Evolutionary conservation across 64 coral and sea anemone species (phyloP), one percentile per base, ranked within the genome.

Genomic region (Montipora capricornis): DNA sequence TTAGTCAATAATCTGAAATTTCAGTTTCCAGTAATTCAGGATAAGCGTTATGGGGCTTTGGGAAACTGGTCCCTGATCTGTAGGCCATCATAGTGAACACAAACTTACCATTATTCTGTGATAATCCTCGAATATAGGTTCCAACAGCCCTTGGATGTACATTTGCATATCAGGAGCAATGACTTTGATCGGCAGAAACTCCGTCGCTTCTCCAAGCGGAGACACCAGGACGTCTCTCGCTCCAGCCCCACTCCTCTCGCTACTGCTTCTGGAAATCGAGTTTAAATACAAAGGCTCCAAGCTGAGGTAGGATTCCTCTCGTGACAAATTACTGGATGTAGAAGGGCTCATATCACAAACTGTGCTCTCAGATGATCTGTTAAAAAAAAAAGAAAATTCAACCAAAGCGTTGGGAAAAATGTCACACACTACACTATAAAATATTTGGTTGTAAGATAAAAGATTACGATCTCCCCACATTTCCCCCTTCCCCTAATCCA

Each of bases 51-150:
- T 37, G 2, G 37, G 37, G 37, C 37, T 37, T 37, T 37, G 37
- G 37, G 0, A 0, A 2, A 37, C 37, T 37, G 53, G 6, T 11
- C 11, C 53, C 53, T 57, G 53, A 57, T 57, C 4, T 57, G 37
- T 37, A 37, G 37, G 37, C 37, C 37, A 37, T 2, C 37, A 37
- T 37, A 37, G 37, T 37, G 37, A 37, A 82, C 4, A 2, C 87
- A 78, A 45, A 46, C 95, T 87, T 69, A 91, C 95, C 95, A 97
- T 97, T 29, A 89, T 84, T 84, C 88, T 97, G 37, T 97, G 93
- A 73, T 97, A 97, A 44, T 97, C 96, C 9, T 97, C 96, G 84
- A 84, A 97, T 45, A 97, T 87, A 26, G 96, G 96, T 0, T 20
- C 70, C 9, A 97, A 60, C 55, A 95, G 85, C 61, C 88, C 89